Conservation (phyloP, 2,113 vertebrate genomes). For the Prolemur simus region DNA sequence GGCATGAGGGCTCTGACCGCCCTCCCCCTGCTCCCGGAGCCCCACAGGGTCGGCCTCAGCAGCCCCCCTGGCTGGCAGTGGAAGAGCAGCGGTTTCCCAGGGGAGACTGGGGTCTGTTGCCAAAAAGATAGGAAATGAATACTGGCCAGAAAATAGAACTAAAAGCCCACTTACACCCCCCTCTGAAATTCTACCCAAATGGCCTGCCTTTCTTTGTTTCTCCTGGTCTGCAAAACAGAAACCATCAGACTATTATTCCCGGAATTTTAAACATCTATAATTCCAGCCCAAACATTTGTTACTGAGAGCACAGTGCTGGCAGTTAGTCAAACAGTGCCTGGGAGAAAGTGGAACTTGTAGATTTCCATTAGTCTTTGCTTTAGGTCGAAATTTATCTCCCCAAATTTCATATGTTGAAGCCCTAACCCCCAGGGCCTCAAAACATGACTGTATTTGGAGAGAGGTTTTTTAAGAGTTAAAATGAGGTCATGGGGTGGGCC, state of each 20-base stretch:
- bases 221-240: neutral
- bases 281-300: no score
- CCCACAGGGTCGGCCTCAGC: no score
- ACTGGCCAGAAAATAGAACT: neutral
- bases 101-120: neutral
- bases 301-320: neutral
- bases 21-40: no score
- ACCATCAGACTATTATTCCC: fast-evolving
- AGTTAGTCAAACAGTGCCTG: neutral
- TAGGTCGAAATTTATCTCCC: neutral
- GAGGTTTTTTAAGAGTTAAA: neutral
- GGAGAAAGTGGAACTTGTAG: neutral
- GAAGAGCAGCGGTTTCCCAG: no score
- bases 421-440: neutral
- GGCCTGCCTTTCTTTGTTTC: neutral
- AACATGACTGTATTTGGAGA: neutral
- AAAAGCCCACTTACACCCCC: fast-evolving
- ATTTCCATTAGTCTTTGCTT: neutral
- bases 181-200: neutral
- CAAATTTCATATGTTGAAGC: neutral
- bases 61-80: no score
- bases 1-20: no score
- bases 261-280: neutral
- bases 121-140: neutral
- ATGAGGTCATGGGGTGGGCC: neutral